Evolutionary conservation across 2,888 invertebrate species (phyloP).

Genomic region (Sesia apiformis): DNA sequence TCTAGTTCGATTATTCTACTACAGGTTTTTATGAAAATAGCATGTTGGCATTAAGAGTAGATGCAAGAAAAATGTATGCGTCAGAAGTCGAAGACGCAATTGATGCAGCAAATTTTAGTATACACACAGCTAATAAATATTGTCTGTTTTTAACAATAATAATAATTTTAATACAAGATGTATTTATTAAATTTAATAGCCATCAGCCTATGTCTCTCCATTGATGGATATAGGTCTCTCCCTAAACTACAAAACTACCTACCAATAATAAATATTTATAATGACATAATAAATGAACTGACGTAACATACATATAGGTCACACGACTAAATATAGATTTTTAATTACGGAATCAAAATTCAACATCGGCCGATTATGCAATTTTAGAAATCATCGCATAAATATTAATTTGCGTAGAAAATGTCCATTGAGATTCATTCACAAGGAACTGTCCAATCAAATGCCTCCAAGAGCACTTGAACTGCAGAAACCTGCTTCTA

Average conservation of each 20-base stretch:
- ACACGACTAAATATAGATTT: too few relatives aligned
- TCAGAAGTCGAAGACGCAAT: too few relatives aligned
- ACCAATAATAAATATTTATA: not conserved
- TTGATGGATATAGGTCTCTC: not conserved
- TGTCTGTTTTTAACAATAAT: too few relatives aligned
- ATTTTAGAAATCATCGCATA: slow-evolving; percentile 36
- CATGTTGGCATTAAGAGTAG: too few relatives aligned
- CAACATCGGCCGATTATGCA: slow-evolving; percentile 20
- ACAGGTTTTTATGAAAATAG: too few relatives aligned
- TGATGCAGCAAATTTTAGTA: too few relatives aligned
- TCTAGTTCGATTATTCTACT: too few relatives aligned
- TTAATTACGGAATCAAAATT: not conserved
- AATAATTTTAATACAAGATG: too few relatives aligned
- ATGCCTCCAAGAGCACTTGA: slow-evolving; percentile 13
- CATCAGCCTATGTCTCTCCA: too few relatives aligned
- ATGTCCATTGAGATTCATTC: slow-evolving; percentile 28
- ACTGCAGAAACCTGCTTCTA: slow-evolving; percentile 12
- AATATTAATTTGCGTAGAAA: slow-evolving; percentile 38
- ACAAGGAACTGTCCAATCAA: slow-evolving; percentile 24
- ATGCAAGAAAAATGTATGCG: too few relatives aligned
- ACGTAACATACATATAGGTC: not conserved
- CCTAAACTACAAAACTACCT: not conserved
- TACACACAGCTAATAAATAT: too few relatives aligned
- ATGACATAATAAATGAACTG: not conserved
- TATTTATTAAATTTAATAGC: too few relatives aligned